A percentile compares a stretch with the other conserved stretches of the same genome.
Evolutionary conservation across 2,113 vertebrate species (phyloP).

Genomic region (Channa argus): DNA sequence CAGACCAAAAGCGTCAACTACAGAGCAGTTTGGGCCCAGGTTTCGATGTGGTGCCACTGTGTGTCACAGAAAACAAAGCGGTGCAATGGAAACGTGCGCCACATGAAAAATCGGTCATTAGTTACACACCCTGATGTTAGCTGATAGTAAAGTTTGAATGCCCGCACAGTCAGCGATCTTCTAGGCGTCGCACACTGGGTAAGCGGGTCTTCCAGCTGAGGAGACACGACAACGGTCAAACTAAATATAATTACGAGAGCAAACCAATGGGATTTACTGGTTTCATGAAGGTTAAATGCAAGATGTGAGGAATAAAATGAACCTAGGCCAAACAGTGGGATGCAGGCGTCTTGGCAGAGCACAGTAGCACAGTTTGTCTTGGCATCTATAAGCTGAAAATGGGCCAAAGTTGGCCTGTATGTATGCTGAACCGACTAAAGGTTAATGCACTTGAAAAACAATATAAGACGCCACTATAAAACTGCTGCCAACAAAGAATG

Average conservation of each 20-base stretch:
- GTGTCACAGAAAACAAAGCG: background rate
- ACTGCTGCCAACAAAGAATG: background rate
- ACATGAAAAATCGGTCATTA: background rate
- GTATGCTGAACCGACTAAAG: conserved; percentile 29
- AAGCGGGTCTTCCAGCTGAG: background rate
- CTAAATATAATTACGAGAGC: background rate
- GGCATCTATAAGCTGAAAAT: conserved; percentile 42
- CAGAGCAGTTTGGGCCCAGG: conserved; percentile 4
- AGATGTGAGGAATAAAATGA: conserved; percentile 17
- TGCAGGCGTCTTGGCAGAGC: conserved; percentile 38
- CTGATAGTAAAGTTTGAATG: background rate
- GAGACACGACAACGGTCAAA: background rate
- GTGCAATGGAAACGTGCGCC: conserved; percentile 3
- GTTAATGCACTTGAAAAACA: conserved; percentile 39
- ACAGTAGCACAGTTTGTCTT: conserved; percentile 37
- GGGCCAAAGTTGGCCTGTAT: conserved; percentile 38
- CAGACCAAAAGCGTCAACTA: conserved; percentile 27
- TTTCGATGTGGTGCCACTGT: background rate
- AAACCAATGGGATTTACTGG: conserved; percentile 11
- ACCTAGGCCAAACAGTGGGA: conserved; percentile 25
- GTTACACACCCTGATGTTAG: background rate
- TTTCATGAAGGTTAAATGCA: conserved; percentile 24
- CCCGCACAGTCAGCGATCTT: background rate
- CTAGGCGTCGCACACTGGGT: conserved; percentile 1
- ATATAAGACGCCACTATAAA: conserved; percentile 14